A percentile compares a stretch with the other conserved stretches of the same genome.
These are phyloP conservation scores for Laterallus jamaicensis DNA, from an alignment of 2,113 vertebrate species.

Conservation along the genomic window DNA sequence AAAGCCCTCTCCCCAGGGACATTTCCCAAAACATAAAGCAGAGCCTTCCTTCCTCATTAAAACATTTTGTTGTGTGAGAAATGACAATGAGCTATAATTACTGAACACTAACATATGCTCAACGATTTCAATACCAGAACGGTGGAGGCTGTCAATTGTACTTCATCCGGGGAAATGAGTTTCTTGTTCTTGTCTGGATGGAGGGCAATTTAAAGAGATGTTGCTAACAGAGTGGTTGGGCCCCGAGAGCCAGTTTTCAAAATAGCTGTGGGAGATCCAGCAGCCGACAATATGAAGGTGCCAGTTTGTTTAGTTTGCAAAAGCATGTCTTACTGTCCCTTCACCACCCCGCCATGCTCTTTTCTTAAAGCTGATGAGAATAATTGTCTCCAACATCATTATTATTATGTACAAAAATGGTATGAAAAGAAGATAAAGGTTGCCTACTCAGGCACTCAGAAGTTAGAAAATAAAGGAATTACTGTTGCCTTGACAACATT, in stretches of 20 bases:
- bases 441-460: slow-evolving; percentile 17
- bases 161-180: background rate
- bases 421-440: slow-evolving; percentile 21
- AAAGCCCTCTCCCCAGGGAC: background rate
- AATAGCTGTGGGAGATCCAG: background rate
- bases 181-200: background rate
- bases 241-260: background rate
- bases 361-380: slow-evolving; percentile 6
- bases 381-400: background rate
- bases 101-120: slow-evolving; percentile 24
- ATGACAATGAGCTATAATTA: slow-evolving; percentile 14
- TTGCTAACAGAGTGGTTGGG: background rate
- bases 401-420: slow-evolving; percentile 11
- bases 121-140: background rate
- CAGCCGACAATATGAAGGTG: background rate
- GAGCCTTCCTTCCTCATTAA: slow-evolving; percentile 13
- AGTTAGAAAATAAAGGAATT: slow-evolving; percentile 56
- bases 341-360: background rate
- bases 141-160: background rate
- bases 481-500: slow-evolving; percentile 57
- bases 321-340: background rate
- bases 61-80: slow-evolving; percentile 39
- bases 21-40: slow-evolving; percentile 7
- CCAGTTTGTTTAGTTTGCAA: background rate
- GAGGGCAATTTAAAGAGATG: background rate